These are phyloP conservation scores for Podabrus alpinus DNA, from an alignment of 2,888 invertebrate genomes.

Conservation along the genomic window DNA sequence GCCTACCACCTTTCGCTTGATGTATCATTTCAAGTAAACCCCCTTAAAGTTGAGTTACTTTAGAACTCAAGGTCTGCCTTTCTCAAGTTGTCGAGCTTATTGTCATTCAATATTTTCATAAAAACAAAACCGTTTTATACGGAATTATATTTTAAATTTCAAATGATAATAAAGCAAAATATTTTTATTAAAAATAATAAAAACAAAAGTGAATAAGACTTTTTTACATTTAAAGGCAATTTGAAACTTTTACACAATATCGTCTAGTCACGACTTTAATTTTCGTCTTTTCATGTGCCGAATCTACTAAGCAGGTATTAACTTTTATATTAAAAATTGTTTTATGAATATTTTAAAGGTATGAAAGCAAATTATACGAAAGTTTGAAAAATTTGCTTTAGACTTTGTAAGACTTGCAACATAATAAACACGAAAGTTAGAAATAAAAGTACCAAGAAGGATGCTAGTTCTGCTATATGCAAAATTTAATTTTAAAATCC, in stretches of 20 bases:
- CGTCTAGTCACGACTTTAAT: conserved; percentile 21
- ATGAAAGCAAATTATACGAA: conserved; percentile 6
- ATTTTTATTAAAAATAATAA: background rate
- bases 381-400: conserved; percentile 6
- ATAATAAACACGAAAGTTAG: background rate
- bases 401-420: background rate
- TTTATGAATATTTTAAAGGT: conserved; percentile 19
- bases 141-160: background rate
- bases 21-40: no score
- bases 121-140: background rate
- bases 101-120: background rate
- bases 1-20: no score
- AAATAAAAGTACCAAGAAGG: background rate
- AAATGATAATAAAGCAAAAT: background rate
- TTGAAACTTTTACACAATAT: conserved; percentile 4
- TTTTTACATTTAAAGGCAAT: background rate
- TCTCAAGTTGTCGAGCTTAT: no score
- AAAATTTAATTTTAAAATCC: background rate
- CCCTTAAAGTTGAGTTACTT: background rate
- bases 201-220: background rate
- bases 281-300: conserved; percentile 13
- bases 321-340: conserved; percentile 22
- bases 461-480: background rate
- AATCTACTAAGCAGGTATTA: conserved; percentile 9
- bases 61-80: no score